These are phyloP conservation scores for Clinocottus analis DNA, from an alignment of 2,113 vertebrate genomes.

Conservation along the genomic window DNA sequence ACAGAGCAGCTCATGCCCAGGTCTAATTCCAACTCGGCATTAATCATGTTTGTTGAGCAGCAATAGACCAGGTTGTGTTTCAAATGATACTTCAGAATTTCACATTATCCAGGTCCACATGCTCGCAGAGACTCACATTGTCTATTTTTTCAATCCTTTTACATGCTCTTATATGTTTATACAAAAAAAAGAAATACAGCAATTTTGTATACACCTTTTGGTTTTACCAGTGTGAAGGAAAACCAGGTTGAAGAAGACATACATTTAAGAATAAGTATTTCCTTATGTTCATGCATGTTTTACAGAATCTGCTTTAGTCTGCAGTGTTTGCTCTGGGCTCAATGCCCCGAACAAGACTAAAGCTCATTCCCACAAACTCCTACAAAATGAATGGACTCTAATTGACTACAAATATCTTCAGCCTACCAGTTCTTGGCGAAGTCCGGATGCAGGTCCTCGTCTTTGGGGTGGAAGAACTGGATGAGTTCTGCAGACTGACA, in stretches of 20 bases:
- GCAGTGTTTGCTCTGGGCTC: not conserved
- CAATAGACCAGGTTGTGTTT: not conserved
- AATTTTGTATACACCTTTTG: not conserved
- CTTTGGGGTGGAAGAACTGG: slow-evolving; percentile 86
- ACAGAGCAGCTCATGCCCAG: not conserved
- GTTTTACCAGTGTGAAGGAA: not conserved
- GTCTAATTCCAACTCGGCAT: not conserved
- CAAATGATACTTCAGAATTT: not conserved
- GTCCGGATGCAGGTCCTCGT: slow-evolving; percentile 84
- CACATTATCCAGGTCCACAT: not conserved
- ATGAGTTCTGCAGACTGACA: slow-evolving; percentile 73
- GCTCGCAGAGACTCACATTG: too few species aligned
- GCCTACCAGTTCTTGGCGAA: slow-evolving; percentile 88
- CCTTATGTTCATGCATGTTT: not conserved
- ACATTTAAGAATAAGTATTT: not conserved
- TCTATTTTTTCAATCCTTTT: not conserved
- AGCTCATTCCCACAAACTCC: too few species aligned
- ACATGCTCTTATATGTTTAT: not conserved
- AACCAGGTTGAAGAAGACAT: not conserved
- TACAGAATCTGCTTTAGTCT: not conserved
- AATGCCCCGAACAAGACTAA: not conserved
- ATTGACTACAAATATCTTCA: not conserved
- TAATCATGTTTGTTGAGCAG: not conserved
- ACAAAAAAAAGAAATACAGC: too few species aligned
- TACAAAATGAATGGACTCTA: not conserved